These are phyloP conservation scores for Aphidius colemani DNA, from an alignment of 2,888 invertebrate genomes.

Conservation along the genomic window DNA sequence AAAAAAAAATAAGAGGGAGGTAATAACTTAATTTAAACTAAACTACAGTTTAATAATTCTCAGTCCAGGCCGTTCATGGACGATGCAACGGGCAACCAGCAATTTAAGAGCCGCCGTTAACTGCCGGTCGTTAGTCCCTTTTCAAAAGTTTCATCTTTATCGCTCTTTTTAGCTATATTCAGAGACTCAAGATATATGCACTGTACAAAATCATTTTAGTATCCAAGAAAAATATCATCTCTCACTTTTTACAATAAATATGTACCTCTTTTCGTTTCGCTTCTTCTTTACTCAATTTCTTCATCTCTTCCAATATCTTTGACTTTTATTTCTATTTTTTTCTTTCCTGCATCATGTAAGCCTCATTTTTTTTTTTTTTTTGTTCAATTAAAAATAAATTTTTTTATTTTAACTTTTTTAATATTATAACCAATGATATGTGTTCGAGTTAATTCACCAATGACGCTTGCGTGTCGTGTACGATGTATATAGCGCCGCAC, in stretches of 20 bases:
- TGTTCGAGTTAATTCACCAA: slow-evolving; percentile 49
- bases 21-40: slow-evolving; percentile 62
- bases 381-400: slow-evolving; percentile 1
- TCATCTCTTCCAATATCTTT: neutral
- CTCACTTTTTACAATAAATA: neutral
- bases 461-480: slow-evolving; percentile 45
- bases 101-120: slow-evolving; percentile 62
- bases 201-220: slow-evolving; percentile 22
- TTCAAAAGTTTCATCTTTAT: slow-evolving; percentile 60
- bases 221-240: neutral
- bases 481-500: slow-evolving; percentile 36
- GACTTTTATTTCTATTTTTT: slow-evolving; percentile 12
- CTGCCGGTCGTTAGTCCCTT: slow-evolving; percentile 62
- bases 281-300: slow-evolving; percentile 21
- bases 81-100: slow-evolving; percentile 55
- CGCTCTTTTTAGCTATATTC: slow-evolving; percentile 35
- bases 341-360: no score
- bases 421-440: slow-evolving; percentile 25
- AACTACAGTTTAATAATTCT: slow-evolving; percentile 62
- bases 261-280: slow-evolving; percentile 12
- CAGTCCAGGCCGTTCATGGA: slow-evolving; percentile 48
- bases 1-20: slow-evolving; percentile 35
- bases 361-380: slow-evolving; percentile 3
- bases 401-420: neutral
- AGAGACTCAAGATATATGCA: slow-evolving; percentile 24